Base-by-base conservation (phyloP, 2,888 invertebrate species). In the Diarsia dahlii region DNA sequence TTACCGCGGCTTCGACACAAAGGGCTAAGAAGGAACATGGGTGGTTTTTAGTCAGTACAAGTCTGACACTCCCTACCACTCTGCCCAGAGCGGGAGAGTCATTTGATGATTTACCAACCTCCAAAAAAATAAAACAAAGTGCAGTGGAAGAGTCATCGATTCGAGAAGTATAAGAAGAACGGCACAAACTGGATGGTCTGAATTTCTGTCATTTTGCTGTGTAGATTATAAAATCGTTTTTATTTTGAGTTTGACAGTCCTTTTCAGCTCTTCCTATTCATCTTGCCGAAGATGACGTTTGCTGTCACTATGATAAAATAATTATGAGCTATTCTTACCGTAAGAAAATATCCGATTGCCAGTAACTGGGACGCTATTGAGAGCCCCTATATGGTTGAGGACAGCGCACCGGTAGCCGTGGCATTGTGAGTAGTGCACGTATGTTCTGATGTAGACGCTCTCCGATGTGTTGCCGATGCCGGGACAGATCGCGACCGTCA, bases 401-500 rank as follows among this genome's bases (percentile, higher is more conserved):
- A 99, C 99, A 8, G 98, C 98, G 93, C 99, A 99, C 83, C 99
- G 97, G 95, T 98, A 99, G 2, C 99, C 99, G 92, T 98, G 98
- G 88, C 98, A 98, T 93, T 99, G 99, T 20, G 99, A 99, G 95
- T 99, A 98, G 92, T 99, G 98, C 15, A 99, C 99, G 94, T 99
- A 99, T 28, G 99, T 99, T 81, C 99, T 97, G 81, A 99, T 99
- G 95, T 99, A 99, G 70, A 99, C 98, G 91, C 98, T 99, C 95
- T 99, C 99, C 65, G 99, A 99, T 65, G 98, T 98, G 95, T 99
- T 99, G 68, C 99, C 99, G 90, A 99, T 99, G 80, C 99, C 99
- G 68, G 99, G 98, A 90, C 98, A 98, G 88, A 99, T 98, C 18
- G 98, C 98, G 79, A 99, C 97, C 6, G 98, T 99, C 87, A 98